A percentile compares a stretch with the other conserved stretches of the same genome.
Evolutionary conservation across 2,113 vertebrate species (phyloP).

Genomic region (Sylvia atricapilla): DNA sequence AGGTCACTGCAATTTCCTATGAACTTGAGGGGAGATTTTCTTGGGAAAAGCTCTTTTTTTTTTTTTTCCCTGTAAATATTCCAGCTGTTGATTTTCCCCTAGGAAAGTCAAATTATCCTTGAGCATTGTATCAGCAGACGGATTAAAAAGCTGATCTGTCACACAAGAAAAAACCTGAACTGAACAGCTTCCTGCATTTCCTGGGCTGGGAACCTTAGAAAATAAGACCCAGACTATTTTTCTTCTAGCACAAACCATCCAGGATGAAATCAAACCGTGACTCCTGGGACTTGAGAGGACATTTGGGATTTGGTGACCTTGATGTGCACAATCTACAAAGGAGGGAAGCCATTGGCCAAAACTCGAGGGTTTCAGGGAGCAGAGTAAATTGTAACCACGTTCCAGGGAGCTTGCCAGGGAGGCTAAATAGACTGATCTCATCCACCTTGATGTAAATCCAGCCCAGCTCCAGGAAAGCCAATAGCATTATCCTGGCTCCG

Average conservation of each 20-base stretch:
- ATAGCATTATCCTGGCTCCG: not conserved
- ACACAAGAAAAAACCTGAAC: constrained; percentile 46
- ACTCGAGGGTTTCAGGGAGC: not conserved
- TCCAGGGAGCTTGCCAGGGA: constrained; percentile 59
- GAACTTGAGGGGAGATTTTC: constrained; percentile 57
- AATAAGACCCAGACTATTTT: constrained; percentile 40
- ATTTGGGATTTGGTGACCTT: constrained; percentile 21
- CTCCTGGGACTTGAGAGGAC: not conserved
- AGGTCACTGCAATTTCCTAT: constrained; percentile 51
- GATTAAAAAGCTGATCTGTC: constrained; percentile 34
- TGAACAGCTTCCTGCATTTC: constrained; percentile 3
- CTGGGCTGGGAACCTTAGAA: not conserved
- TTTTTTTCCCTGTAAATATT: constrained; percentile 35
- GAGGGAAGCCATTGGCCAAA: constrained; percentile 21
- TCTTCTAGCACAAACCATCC: not conserved
- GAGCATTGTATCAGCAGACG: constrained; percentile 45
- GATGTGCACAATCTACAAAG: not conserved
- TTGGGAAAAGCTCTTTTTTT: constrained; percentile 47
- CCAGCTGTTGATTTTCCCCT: constrained; percentile 54
- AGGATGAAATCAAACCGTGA: not conserved
- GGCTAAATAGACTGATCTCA: constrained; percentile 55
- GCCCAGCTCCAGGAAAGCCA: constrained; percentile 16
- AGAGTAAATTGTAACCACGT: constrained; percentile 51
- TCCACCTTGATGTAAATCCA: constrained; percentile 67
- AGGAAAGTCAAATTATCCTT: constrained; percentile 61